A percentile compares a stretch with the other conserved stretches of the same genome.
phyloP scores from a whole-genome alignment of 2,888 invertebrate species.

The Drosophila pseudotalamancana region DNA sequence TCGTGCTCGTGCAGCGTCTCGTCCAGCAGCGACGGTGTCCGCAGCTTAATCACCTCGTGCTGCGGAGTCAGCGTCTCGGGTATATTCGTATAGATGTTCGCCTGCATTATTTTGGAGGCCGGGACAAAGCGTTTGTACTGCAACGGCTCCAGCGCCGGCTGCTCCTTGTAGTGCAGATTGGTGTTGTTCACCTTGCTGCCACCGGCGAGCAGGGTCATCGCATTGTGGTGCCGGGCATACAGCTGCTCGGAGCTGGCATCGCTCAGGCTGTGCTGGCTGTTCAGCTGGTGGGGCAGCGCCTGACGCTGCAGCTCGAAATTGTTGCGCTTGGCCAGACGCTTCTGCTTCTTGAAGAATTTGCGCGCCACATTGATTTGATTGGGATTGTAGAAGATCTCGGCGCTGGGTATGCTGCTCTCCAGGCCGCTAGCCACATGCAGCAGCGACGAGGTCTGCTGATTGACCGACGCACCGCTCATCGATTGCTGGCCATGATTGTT shows the following conservation, averaged over 20 bases:
- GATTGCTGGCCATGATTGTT: slow-evolving; percentile 69
- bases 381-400: slow-evolving; percentile 95
- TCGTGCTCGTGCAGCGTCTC: slow-evolving; percentile 82
- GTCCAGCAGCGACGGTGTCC: slow-evolving; percentile 69
- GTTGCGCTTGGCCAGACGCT: slow-evolving; percentile 89
- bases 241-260: slow-evolving; percentile 85
- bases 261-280: slow-evolving; percentile 85
- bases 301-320: slow-evolving; percentile 87
- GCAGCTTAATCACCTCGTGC: slow-evolving; percentile 85
- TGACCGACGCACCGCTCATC: slow-evolving; percentile 26
- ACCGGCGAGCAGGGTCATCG: slow-evolving; percentile 87
- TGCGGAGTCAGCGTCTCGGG: slow-evolving; percentile 87
- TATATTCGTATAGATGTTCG: slow-evolving; percentile 88
- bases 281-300: slow-evolving; percentile 83
- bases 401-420: slow-evolving; percentile 85
- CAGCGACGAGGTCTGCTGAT: slow-evolving; percentile 50
- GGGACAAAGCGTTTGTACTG: slow-evolving; percentile 72
- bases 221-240: slow-evolving; percentile 79
- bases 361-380: slow-evolving; percentile 97
- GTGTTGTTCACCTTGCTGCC: slow-evolving; percentile 93
- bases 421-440: slow-evolving; percentile 58
- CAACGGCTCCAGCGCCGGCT: slow-evolving; percentile 5
- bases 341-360: slow-evolving; percentile 95
- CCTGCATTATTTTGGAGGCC: slow-evolving; percentile 81
- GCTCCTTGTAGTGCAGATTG: slow-evolving; percentile 87